Conservation (phyloP, 2,888 invertebrate species). For the Brachyptera risi region DNA sequence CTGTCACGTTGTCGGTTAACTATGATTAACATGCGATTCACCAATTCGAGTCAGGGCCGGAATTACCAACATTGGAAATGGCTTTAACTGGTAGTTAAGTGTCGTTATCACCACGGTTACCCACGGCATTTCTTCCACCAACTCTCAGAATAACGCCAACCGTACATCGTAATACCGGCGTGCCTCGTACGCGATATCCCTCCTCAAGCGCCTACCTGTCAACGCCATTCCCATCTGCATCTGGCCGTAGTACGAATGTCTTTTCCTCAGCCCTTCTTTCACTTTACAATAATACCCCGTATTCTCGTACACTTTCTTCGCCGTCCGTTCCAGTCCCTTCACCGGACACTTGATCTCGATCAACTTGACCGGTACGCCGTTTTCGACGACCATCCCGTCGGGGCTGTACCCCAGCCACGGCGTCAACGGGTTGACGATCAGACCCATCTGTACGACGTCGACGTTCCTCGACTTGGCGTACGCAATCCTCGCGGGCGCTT, state of each 20-base stretch:
- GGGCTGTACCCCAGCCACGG: constrained; percentile 5
- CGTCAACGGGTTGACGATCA: not conserved
- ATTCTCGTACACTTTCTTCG: not conserved
- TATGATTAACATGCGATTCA: too few relatives aligned
- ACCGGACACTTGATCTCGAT: constrained; percentile 7
- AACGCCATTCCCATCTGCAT: too few relatives aligned
- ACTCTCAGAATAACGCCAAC: too few relatives aligned
- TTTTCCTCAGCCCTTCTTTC: not conserved
- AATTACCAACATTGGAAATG: too few relatives aligned
- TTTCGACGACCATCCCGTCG: not conserved
- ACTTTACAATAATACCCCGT: not conserved
- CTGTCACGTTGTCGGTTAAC: too few relatives aligned
- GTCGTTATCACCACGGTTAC: too few relatives aligned
- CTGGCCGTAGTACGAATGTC: not conserved
- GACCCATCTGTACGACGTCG: not conserved
- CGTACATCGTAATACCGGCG: too few relatives aligned
- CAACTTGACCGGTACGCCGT: not conserved
- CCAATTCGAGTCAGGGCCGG: too few relatives aligned
- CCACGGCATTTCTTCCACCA: too few relatives aligned
- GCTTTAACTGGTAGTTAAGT: too few relatives aligned
- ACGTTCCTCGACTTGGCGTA: not conserved
- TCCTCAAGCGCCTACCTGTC: too few relatives aligned
- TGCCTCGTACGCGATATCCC: too few relatives aligned
- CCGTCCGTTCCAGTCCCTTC: not conserved
- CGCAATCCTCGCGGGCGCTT: not conserved